Percentiles rank a stretch among this genome's conserved stretches.
These are phyloP conservation scores for Lasioglossum marginatum DNA, from an alignment of 2,888 invertebrate genomes.

Conservation along the genomic window DNA sequence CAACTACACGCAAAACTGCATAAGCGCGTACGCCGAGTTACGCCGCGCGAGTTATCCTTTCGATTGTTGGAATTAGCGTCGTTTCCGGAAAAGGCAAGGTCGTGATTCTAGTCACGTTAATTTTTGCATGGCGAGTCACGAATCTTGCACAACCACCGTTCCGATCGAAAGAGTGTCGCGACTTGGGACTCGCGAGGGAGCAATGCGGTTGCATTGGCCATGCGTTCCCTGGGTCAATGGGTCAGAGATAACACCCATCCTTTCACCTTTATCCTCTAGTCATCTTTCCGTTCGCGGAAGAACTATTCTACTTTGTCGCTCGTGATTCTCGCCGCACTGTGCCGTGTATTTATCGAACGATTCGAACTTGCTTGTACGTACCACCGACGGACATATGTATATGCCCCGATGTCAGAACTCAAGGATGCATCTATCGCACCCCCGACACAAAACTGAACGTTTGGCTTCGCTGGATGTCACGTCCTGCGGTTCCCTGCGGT, in stretches of 20 bases:
- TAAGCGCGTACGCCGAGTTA: background rate
- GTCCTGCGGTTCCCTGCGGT: background rate
- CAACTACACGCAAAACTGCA: background rate
- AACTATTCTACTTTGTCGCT: background rate
- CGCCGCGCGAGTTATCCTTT: background rate
- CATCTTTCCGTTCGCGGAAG: background rate
- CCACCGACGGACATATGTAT: conserved; percentile 61
- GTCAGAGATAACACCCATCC: conserved; percentile 38
- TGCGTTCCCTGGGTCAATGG: conserved; percentile 51
- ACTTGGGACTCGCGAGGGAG: background rate
- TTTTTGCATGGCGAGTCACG: conserved; percentile 11
- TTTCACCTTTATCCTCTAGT: conserved; percentile 4
- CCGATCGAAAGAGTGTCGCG: conserved; percentile 2
- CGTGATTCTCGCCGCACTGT: background rate
- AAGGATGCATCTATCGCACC: conserved; percentile 58
- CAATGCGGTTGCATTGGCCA: background rate
- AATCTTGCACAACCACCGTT: conserved; percentile 10
- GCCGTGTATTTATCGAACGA: background rate
- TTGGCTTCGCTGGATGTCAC: background rate
- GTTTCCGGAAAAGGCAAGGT: conserved; percentile 17
- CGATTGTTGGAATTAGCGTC: background rate
- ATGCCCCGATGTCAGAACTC: conserved; percentile 50
- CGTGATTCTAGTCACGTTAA: background rate
- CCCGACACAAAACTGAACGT: background rate
- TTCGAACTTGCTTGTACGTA: conserved; percentile 31